These are phyloP conservation scores for Drosophila kurseongensis DNA, from an alignment of 1,140 invertebrate genomes.

Conservation along the genomic window DNA sequence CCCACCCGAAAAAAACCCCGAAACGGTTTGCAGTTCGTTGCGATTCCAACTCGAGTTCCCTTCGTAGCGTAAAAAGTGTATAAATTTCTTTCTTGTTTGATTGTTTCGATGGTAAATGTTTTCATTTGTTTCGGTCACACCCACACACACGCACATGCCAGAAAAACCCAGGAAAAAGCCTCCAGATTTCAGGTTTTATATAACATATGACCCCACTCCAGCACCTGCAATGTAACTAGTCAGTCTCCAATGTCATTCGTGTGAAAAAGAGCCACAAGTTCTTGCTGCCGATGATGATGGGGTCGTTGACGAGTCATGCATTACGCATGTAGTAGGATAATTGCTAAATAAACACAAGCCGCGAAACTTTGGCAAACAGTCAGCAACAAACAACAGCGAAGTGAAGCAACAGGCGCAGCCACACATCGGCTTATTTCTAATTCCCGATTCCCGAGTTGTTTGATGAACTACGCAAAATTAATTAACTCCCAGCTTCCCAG, in stretches of 20 bases:
- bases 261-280: too few relatives aligned
- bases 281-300: neutral
- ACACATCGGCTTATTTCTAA: neutral
- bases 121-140: constrained; percentile 78
- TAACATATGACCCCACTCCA: too few relatives aligned
- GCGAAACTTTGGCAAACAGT: constrained; percentile 6
- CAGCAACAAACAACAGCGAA: constrained; percentile 2
- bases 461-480: constrained; percentile 50
- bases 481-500: constrained; percentile 37
- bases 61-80: constrained; percentile 58
- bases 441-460: neutral
- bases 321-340: constrained; percentile 9
- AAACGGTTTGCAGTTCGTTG: constrained; percentile 34
- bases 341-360: constrained; percentile 23
- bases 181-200: neutral
- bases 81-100: constrained; percentile 84
- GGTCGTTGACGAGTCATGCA: neutral
- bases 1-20: neutral
- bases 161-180: neutral
- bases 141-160: constrained; percentile 27
- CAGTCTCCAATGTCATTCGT: neutral
- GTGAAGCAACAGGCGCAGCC: constrained; percentile 10
- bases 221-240: neutral
- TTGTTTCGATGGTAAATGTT: constrained; percentile 84
- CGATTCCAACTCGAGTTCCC: constrained; percentile 57